Evolutionary conservation across 1,140 invertebrate genomes (phyloP).

Genomic region (Zophobas morio): DNA sequence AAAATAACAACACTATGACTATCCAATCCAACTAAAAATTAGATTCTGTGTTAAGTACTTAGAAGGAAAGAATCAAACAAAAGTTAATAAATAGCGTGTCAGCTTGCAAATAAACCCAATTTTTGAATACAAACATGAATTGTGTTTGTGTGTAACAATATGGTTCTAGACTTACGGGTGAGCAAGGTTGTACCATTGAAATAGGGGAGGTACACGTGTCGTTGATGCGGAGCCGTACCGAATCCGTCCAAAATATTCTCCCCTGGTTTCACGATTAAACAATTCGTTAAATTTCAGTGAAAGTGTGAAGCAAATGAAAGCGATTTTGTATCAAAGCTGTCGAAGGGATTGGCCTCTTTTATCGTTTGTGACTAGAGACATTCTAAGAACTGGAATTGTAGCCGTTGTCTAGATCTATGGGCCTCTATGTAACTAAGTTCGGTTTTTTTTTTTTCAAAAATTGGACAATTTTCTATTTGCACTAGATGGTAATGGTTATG

Average conservation of each 20-base stretch:
- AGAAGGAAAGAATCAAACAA: slow-evolving; percentile 10
- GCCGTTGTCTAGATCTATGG: slow-evolving; percentile 19
- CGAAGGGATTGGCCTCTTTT: slow-evolving; percentile 10
- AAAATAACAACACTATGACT: slow-evolving; percentile 50
- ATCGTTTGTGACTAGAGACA: background rate
- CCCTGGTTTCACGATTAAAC: slow-evolving; percentile 59
- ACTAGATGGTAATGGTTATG: slow-evolving; percentile 3
- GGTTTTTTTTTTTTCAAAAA: slow-evolving; percentile 14
- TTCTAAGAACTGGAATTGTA: background rate
- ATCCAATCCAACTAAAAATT: background rate
- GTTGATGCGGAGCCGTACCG: slow-evolving; percentile 80
- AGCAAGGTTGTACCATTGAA: slow-evolving; percentile 83
- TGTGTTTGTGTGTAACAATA: slow-evolving; percentile 39
- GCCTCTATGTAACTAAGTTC: slow-evolving; percentile 14
- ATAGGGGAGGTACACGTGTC: slow-evolving; percentile 83
- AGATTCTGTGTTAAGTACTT: slow-evolving; percentile 20
- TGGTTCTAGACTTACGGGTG: slow-evolving; percentile 78
- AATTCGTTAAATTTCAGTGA: slow-evolving; percentile 34
- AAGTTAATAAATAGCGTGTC: slow-evolving; percentile 35
- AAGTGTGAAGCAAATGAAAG: slow-evolving; percentile 25
- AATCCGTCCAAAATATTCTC: slow-evolving; percentile 69
- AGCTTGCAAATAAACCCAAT: slow-evolving; percentile 35
- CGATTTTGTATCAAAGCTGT: slow-evolving; percentile 18
- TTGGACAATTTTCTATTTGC: background rate
- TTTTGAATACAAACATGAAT: slow-evolving; percentile 25